Base-by-base conservation (phyloP, 2,888 invertebrate species). In the Cordilura impudica region DNA sequence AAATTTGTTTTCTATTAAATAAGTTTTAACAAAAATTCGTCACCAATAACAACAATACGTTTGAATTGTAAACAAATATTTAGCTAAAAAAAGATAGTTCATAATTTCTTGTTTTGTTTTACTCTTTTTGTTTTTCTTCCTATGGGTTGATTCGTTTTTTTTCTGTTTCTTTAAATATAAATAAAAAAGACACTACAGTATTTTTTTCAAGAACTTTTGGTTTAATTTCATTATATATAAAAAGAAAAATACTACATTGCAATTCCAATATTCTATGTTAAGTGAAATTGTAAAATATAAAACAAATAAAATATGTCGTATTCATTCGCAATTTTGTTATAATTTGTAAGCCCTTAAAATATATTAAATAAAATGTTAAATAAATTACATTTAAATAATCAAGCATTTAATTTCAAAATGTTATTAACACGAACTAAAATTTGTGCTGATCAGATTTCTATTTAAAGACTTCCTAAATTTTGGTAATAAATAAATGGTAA, bases 1-100 rank as follows among this genome's bases (percentile, higher is more conserved):
- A 95, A 82, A 47, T 31, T 2, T 19, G 10, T 26, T 4, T 39
- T 56, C 14, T n/a, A 10, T 65, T 51, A 23, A 26, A 4, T 26
- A 4, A 26, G 26, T 26, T 6, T 23, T 23, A 49, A 4, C 61
- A 63, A 61, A n/a, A 16, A 47, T 45, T n/a, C 21, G 56, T 16
- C n/a, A 51, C 18, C 21, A 71, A 18, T 43, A 56, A 66, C 12
- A 65, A 66, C n/a, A 39, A 56, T 18, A 63, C 6, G 63, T 35
- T 45, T 49, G 12, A 58, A 63, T 31, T 31, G 19, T 8, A 47
- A 61, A 47, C 47, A 39, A 39, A n/a, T n/a, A n/a, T 39, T 39
- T 39, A n/a, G 35, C 35, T n/a, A 39, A 39, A 39, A 39, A 4
- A 39, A 3, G 4, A n/a, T 39, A 39, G n/a, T 39, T 39, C n/a